Base-by-base conservation (phyloP, 1,140 invertebrate genomes). In the Philotrypesis tridentata region DNA sequence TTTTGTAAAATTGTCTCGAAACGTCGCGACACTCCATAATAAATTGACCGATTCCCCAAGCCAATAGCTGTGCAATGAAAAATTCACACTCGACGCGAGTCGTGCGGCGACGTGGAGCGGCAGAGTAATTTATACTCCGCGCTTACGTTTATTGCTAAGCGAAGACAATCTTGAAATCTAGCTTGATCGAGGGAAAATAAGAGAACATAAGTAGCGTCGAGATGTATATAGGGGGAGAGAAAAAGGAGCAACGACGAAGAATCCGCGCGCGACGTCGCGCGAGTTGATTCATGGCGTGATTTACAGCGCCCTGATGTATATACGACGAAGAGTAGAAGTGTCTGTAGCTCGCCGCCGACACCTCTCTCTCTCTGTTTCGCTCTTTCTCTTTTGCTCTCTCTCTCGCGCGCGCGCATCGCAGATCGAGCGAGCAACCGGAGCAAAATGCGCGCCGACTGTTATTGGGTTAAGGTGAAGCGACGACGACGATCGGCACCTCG, bases 281-380 rank as follows among this genome's bases (percentile, higher is more conserved):
- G 87, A 87, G 85, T n/a, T 87, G 86, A 88, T 88, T 87, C 86
- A 86, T 84, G 81, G 72, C 79, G 85, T 89, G 88, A 89, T 89
- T 89, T 89, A 89, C 87, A 85, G 83, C 85, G 70, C 70, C 1
- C n/a, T 12, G 31, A 72, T 72, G 9, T 37, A 37, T 37, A 37
- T 37, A 37, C 9, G 9, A 37, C 29, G 23, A 21, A 25, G 2
- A 17, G 27, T 65, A 29, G 67, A 70, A 29, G 67, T 33, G 67
- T 70, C 70, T 72, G 48, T 55, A 21, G 48, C 6, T 25, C 8
- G 27, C 29, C 67, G 21, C 21, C 67, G 67, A 33, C 31, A 29
- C 67, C 17, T 70, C 0, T 33, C 29, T n/a, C 27, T n/a, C n/a
- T n/a, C n/a, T n/a, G n/a, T n/a, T n/a, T n/a, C n/a, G n/a, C n/a